Conservation (phyloP, 64 coral and sea anemone species). For the Exaiptasia diaphana region DNA sequence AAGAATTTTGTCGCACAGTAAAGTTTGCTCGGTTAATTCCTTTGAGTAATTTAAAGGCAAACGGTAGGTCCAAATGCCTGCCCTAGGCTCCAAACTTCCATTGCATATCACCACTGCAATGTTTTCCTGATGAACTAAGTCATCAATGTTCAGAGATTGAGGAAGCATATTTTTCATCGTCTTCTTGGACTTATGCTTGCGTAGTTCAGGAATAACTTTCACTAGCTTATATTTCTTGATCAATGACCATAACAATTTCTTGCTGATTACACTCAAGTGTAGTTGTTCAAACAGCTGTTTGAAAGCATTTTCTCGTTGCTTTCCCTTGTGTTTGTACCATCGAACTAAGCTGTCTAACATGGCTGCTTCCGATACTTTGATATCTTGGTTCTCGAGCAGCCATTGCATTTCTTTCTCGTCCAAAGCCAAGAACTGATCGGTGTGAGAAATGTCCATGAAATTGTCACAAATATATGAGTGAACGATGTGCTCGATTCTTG, state of each 20-base stretch:
- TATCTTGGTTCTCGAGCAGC: neutral
- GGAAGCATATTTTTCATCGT: neutral
- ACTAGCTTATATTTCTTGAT: neutral
- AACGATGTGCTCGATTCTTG: neutral
- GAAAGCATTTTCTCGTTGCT: neutral
- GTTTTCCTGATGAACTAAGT: neutral
- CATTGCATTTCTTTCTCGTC: neutral
- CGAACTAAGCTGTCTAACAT: neutral
- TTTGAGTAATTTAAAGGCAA: neutral
- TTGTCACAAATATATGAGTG: neutral
- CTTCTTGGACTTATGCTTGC: neutral
- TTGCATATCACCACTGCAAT: neutral
- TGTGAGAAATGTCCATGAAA: neutral
- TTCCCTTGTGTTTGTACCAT: neutral
- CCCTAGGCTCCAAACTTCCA: neutral
- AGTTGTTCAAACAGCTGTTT: neutral
- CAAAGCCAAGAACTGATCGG: neutral
- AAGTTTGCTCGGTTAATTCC: neutral
- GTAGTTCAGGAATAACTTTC: neutral
- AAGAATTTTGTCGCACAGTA: too few species aligned
- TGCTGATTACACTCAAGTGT: neutral
- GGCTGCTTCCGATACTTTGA: neutral
- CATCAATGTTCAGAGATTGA: neutral
- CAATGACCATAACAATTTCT: neutral
- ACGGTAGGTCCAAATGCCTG: neutral